Percentiles rank a stretch among this genome's conserved stretches.
phyloP scores from a whole-genome alignment of 2,113 vertebrate species.

The Hippocampus mohnikei region DNA sequence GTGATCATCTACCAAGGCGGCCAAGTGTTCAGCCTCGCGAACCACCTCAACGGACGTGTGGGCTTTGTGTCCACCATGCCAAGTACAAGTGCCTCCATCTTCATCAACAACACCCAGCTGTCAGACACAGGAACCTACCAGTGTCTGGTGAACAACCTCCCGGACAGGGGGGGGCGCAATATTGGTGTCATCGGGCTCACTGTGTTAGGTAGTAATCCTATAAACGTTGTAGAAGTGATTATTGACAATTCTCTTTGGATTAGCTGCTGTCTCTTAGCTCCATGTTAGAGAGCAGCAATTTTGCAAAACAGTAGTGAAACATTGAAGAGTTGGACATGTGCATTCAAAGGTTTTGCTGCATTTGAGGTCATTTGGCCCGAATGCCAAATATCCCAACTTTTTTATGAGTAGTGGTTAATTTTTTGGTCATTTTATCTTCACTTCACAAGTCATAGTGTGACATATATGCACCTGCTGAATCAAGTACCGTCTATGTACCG shows the following conservation, averaged over 20 bases:
- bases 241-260: not conserved
- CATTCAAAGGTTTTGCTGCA: too few species aligned
- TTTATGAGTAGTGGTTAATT: too few species aligned
- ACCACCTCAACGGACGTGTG: conserved; percentile 88
- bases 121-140: conserved; percentile 98
- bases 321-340: too few species aligned
- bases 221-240: not conserved
- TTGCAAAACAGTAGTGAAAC: too few species aligned
- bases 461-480: not conserved
- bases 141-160: conserved; percentile 98
- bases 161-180: conserved; percentile 89
- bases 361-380: too few species aligned
- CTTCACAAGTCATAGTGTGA: not conserved
- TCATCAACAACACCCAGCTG: conserved; percentile 98
- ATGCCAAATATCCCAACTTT: too few species aligned
- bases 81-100: conserved; percentile 97
- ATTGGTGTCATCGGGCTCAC: conserved; percentile 96
- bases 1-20: conserved; percentile 97
- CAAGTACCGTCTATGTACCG: too few species aligned
- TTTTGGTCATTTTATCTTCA: not conserved
- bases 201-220: conserved; percentile 80
- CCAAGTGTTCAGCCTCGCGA: conserved; percentile 90
- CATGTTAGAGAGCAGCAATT: too few species aligned
- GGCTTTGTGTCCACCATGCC: conserved; percentile 95
- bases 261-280: too few species aligned